Percentiles rank a stretch among this genome's conserved stretches.
Evolutionary conservation across 2,797 vertebrate genomes (phyloP).

Genomic region (Chelon auratus): DNA sequence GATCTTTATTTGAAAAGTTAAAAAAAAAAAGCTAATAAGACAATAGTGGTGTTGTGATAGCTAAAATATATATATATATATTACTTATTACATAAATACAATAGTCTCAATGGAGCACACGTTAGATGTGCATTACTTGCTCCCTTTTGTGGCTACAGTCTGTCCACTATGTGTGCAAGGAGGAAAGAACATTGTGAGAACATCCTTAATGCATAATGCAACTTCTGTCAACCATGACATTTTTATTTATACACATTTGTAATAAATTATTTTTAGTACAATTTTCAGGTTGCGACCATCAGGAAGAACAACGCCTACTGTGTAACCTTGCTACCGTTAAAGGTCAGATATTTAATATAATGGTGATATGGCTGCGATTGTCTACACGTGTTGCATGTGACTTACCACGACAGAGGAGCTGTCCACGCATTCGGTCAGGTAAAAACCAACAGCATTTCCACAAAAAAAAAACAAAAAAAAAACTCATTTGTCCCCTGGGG

Average conservation of each 20-base stretch:
- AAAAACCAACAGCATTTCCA: constrained; percentile 19
- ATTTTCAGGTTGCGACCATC: constrained; percentile 46
- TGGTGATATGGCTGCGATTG: constrained; percentile 72
- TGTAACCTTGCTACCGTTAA: constrained; percentile 41
- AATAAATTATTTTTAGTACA: constrained; percentile 84
- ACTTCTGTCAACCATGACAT: constrained; percentile 58
- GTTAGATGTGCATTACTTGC: constrained; percentile 64
- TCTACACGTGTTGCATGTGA: constrained; percentile 58
- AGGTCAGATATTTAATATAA: constrained; percentile 29
- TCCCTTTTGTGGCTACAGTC: constrained; percentile 73
- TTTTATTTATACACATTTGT: constrained; percentile 64
- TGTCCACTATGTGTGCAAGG: constrained; percentile 72
- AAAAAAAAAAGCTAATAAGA: constrained; percentile 83
- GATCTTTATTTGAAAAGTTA: constrained; percentile 80
- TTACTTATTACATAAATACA: constrained; percentile 86
- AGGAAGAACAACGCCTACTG: constrained; percentile 44
- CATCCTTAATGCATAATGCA: constrained; percentile 60
- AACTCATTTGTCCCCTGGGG: constrained; percentile 18
- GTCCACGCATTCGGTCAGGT: constrained; percentile 30
- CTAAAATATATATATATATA: constrained; percentile 89
- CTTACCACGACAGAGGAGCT: constrained; percentile 18
- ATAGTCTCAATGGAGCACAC: constrained; percentile 74
- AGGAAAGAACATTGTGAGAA: constrained; percentile 49
- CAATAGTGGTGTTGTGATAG: constrained; percentile 85
- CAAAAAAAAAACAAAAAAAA: constrained; percentile 5